phyloP scores from a whole-genome alignment of 1,140 invertebrate species.

The Calliphora vicina region DNA sequence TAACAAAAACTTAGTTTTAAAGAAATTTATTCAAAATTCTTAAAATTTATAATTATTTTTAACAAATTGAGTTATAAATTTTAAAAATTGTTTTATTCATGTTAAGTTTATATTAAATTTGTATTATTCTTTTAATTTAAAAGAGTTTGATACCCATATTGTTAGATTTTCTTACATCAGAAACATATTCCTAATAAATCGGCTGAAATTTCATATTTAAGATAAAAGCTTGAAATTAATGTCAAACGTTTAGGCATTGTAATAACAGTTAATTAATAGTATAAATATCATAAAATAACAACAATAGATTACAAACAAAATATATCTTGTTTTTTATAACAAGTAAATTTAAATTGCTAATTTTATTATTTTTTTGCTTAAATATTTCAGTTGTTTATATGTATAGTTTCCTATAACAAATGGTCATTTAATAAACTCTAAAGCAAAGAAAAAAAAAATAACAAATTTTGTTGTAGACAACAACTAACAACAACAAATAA shows the following conservation, averaged over 20 bases:
- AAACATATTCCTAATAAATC: neutral
- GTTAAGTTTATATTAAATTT: too few relatives aligned
- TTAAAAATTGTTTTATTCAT: too few relatives aligned
- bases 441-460: neutral
- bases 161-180: neutral
- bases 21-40: too few relatives aligned
- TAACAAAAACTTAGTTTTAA: too few relatives aligned
- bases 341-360: constrained; percentile 9
- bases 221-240: neutral
- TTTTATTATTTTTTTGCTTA: neutral
- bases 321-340: neutral
- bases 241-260: neutral
- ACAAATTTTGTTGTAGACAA: neutral
- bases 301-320: neutral
- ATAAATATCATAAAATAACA: neutral
- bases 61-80: too few relatives aligned
- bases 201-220: neutral
- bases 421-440: constrained; percentile 17
- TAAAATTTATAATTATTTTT: too few relatives aligned
- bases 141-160: too few relatives aligned
- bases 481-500: neutral
- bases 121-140: too few relatives aligned
- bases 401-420: constrained; percentile 1
- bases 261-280: neutral
- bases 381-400: neutral